Base-by-base conservation (phyloP, 2,113 vertebrate species). In the Coptodon rendalli region DNA sequence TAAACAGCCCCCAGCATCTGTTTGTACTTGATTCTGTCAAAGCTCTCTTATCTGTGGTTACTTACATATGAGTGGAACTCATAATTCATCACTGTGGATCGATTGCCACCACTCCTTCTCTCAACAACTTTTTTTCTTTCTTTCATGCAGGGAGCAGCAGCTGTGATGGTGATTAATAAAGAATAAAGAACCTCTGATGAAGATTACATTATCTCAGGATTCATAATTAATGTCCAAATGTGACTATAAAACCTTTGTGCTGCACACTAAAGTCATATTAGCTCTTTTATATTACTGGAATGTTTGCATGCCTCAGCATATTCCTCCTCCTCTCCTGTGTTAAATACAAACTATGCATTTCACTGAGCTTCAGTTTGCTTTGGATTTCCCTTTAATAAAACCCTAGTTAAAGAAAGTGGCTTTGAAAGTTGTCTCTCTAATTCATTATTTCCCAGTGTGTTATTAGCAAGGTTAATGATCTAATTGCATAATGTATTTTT, bases 171-270 rank as follows among this genome's bases (percentile, higher is more conserved):
- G 88, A 94, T 93, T 94, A 94, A 95, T 96, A 92, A 93, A 89
- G 63, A 94, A 94, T 52, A 92, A 93, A 88, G 71, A 93, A 93
- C 54, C 83, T 59, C 90, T 94, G 91, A 93, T 93, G 86, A 94
- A 93, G 94, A 93, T 91, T 87, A 82, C 92, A 94, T 93, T 89
- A 91, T 90, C 53, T 87, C 80, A 52, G 82, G 54, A 94, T 94
- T 90, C 89, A 96, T 95, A 95, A 96, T 95, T 94, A 89, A 96
- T 93, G 52, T 16, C 53, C 86, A 93, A 90, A 92, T 89, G 92
- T 89, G 91, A 92, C 86, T 45, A 83, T 82, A 63, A 66, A 89
- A 82, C 73, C 36, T 76, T 76, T 50, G 71, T 76, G 43, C 43
- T 76, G 43, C 71, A 59, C 59, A 88, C 34, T 31, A 53, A 81